A percentile compares a stretch with the other conserved stretches of the same genome.
Conservation (phyloP, 2,888 invertebrate species). For the Halictus quadricinctus region DNA sequence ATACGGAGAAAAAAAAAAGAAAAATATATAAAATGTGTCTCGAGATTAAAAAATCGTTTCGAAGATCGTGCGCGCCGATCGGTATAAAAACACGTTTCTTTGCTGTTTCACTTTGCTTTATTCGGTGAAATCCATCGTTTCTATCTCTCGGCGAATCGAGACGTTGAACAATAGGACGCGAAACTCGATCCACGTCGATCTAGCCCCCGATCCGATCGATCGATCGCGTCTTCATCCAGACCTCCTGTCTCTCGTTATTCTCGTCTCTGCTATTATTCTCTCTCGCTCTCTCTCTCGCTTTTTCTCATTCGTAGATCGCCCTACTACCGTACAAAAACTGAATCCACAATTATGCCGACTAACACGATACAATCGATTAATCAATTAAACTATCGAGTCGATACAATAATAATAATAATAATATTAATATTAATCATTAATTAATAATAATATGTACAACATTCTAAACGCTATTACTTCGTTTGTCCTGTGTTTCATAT, state of each 20-base stretch:
- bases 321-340: conserved; percentile 76
- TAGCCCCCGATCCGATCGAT: conserved; percentile 45
- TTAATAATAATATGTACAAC: conserved; percentile 81
- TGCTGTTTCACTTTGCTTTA: conserved; percentile 59
- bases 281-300: neutral
- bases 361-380: conserved; percentile 76
- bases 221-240: conserved; percentile 46
- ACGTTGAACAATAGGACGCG: neutral
- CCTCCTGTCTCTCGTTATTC: neutral
- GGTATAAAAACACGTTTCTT: conserved; percentile 66
- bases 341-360: conserved; percentile 78
- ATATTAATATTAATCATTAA: conserved; percentile 78
- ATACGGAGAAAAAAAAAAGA: neutral
- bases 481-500: conserved; percentile 64
- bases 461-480: conserved; percentile 66
- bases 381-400: conserved; percentile 79
- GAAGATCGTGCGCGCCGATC: conserved; percentile 34
- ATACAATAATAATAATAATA: conserved; percentile 77
- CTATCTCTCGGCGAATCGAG: conserved; percentile 5
- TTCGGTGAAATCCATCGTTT: conserved; percentile 47
- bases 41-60: neutral
- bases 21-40: neutral
- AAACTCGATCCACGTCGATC: neutral
- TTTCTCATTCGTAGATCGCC: conserved; percentile 26
- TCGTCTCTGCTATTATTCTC: neutral